Evolutionary conservation across 2,113 vertebrate species (phyloP).

Genomic region (Passer montanus): DNA sequence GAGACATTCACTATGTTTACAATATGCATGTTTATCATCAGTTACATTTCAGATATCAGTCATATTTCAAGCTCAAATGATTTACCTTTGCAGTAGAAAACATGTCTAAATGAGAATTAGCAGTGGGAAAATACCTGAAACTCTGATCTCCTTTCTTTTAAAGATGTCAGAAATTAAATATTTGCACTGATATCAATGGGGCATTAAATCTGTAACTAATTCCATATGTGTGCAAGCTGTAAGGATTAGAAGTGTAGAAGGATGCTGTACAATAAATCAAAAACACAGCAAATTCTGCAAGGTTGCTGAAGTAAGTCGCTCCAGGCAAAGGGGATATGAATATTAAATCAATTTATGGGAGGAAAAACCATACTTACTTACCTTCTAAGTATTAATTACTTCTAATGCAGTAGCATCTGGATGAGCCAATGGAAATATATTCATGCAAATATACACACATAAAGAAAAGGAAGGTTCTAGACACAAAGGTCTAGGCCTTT

Average conservation of each 20-base stretch:
- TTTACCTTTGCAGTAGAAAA: not conserved
- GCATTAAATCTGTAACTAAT: conserved; percentile 47
- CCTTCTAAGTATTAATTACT: not conserved
- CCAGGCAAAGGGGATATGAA: conserved; percentile 25
- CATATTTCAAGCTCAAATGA: not conserved
- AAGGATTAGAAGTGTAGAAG: not conserved
- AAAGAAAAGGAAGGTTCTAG: not conserved
- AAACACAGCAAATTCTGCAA: conserved; percentile 37
- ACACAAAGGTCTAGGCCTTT: not conserved
- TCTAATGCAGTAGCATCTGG: not conserved
- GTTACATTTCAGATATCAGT: not conserved
- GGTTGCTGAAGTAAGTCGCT: conserved; percentile 1
- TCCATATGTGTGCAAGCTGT: conserved; percentile 6
- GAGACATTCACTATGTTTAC: not conserved
- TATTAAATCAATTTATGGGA: conserved; percentile 21
- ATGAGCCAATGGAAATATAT: not conserved
- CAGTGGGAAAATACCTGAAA: not conserved
- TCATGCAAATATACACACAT: not conserved
- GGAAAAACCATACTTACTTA: not conserved
- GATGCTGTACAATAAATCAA: conserved; percentile 38
- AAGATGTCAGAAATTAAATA: conserved; percentile 30
- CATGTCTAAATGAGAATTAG: not conserved
- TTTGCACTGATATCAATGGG: conserved; percentile 19
- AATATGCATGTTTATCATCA: not conserved
- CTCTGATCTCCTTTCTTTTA: not conserved